Percentiles rank a stretch among this genome's conserved stretches.
These are phyloP conservation scores for Zelleria hepariella DNA, from an alignment of 2,888 invertebrate genomes.

Conservation along the genomic window DNA sequence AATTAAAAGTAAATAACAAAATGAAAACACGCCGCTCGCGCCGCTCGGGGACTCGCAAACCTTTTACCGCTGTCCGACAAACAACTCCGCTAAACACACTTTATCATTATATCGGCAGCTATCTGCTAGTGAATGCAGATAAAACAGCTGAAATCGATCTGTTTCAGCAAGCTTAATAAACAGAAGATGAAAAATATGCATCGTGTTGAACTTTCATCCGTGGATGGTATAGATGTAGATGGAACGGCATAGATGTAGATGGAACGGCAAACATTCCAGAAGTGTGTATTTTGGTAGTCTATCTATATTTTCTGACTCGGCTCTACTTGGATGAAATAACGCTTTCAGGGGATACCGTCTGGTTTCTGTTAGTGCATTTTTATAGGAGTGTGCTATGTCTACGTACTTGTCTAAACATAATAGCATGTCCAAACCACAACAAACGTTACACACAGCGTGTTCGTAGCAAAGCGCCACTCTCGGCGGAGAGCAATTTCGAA, in stretches of 20 bases:
- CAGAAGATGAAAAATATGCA: conserved; percentile 2
- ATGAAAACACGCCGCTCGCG: conserved; percentile 64
- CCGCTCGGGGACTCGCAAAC: conserved; percentile 67
- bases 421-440: conserved; percentile 5
- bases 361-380: background rate
- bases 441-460: conserved; percentile 31
- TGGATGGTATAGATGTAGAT: background rate
- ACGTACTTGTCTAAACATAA: background rate
- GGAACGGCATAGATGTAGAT: background rate
- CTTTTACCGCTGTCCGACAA: conserved; percentile 67
- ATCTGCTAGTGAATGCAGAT: conserved; percentile 57
- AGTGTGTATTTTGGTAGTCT: background rate
- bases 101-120: conserved; percentile 58
- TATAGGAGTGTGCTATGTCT: background rate
- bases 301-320: background rate
- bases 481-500: conserved; percentile 62
- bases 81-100: conserved; percentile 66
- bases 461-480: conserved; percentile 51
- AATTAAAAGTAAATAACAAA: conserved; percentile 73
- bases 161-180: conserved; percentile 13
- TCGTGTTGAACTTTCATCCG: background rate
- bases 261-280: background rate
- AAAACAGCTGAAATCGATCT: conserved; percentile 43
- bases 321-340: background rate
- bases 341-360: background rate